A percentile compares a stretch with the other conserved stretches of the same genome.
Conservation (phyloP, 2,113 vertebrate genomes). For the Lethenteron reissneri region DNA sequence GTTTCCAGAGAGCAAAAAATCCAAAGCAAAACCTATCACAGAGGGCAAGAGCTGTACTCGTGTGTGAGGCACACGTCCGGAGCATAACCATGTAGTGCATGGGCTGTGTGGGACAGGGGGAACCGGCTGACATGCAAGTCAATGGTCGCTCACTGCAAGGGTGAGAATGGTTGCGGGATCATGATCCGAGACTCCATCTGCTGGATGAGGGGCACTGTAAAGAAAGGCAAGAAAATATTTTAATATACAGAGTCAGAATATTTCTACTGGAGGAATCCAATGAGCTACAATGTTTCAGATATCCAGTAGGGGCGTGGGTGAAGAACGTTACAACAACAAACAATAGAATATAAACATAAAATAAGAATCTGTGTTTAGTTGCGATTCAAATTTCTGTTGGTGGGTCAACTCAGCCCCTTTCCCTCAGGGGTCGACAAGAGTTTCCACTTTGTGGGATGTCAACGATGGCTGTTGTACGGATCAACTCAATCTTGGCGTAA, state of each 20-base stretch:
- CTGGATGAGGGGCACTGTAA: slow-evolving; percentile 58
- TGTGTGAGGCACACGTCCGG: too few species aligned
- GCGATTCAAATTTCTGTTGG: not conserved
- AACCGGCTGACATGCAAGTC: too few species aligned
- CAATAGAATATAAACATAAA: not conserved
- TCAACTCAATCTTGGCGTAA: too few species aligned
- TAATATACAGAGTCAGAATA: too few species aligned
- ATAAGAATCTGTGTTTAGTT: not conserved
- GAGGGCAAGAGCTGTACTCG: too few species aligned
- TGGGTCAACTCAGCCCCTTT: not conserved
- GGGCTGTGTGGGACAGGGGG: too few species aligned
- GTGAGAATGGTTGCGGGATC: slow-evolving; percentile 66
- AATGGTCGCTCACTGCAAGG: slow-evolving; percentile 38
- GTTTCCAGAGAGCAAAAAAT: too few species aligned
- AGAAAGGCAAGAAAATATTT: slow-evolving; percentile 8
- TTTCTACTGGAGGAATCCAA: not conserved
- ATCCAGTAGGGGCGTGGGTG: slow-evolving; percentile 9
- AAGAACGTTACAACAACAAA: not conserved
- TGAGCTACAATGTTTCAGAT: slow-evolving; percentile 6
- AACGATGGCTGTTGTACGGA: too few species aligned
- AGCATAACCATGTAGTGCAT: too few species aligned
- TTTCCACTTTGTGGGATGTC: too few species aligned
- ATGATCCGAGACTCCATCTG: slow-evolving; percentile 83
- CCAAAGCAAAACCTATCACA: too few species aligned
- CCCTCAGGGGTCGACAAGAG: too few species aligned